Conservation (phyloP, 1,140 invertebrate genomes). For the Palaemon carinicauda region DNA sequence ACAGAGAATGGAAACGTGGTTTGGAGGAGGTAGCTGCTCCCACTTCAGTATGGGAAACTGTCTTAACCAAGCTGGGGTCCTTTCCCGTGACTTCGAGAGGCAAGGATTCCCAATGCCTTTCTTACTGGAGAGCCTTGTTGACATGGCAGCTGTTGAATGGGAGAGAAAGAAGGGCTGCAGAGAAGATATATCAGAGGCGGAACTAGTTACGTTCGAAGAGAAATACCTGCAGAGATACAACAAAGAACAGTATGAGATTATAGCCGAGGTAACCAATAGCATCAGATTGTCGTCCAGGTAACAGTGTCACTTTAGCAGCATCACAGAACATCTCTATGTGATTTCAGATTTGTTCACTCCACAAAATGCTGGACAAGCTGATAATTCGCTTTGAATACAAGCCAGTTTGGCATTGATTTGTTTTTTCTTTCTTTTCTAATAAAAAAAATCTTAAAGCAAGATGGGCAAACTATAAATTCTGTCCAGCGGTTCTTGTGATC, state of each 20-base stretch:
- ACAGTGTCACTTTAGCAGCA: background rate
- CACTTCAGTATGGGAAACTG: background rate
- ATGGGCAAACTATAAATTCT: too few species aligned
- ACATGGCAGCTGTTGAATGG: slow-evolving; percentile 34
- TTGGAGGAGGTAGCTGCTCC: background rate
- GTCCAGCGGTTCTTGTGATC: too few species aligned
- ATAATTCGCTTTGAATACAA: too few species aligned
- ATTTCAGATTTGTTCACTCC: too few species aligned
- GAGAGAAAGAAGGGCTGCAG: slow-evolving; percentile 21
- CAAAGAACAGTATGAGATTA: background rate
- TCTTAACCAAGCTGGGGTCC: background rate
- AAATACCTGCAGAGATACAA: background rate
- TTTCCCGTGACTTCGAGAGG: background rate
- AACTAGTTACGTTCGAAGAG: slow-evolving; percentile 3
- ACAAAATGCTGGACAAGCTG: too few species aligned
- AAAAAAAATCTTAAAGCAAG: too few species aligned
- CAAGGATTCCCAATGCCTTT: background rate
- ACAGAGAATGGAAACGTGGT: background rate
- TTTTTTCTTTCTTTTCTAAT: too few species aligned
- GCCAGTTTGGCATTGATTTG: too few species aligned
- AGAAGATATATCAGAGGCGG: background rate
- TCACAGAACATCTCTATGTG: background rate
- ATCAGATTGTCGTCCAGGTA: too few species aligned
- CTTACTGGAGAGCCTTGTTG: slow-evolving; percentile 9
- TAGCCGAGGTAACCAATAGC: background rate